These are phyloP conservation scores for Plagiodera versicolora DNA, from an alignment of 2,888 invertebrate species.

Conservation along the genomic window DNA sequence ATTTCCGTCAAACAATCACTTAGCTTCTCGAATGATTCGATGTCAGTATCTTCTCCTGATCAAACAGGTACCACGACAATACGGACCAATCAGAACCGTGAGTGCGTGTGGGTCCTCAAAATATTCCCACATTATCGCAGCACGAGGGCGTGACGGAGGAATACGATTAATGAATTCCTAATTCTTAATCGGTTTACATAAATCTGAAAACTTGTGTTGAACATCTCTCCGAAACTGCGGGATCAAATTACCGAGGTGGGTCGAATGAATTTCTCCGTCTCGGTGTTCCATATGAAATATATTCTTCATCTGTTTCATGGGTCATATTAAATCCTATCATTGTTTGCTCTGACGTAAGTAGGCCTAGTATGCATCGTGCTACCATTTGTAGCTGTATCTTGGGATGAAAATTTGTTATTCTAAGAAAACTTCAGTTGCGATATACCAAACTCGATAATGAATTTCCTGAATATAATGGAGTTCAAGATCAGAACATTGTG, in stretches of 20 bases:
- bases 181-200: conserved; percentile 26
- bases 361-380: neutral
- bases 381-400: neutral
- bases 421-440: too few species aligned
- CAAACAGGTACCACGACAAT: neutral
- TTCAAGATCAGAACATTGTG: too few species aligned
- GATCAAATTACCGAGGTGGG: conserved; percentile 12
- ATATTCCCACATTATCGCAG: conserved; percentile 3
- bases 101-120: neutral
- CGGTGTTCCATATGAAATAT: conserved; percentile 4
- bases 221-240: conserved; percentile 8
- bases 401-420: too few species aligned
- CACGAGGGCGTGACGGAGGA: conserved; percentile 17
- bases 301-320: neutral
- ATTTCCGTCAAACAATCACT: neutral
- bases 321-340: conserved; percentile 8
- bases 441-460: too few species aligned
- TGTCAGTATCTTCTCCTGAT: neutral
- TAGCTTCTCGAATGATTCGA: neutral
- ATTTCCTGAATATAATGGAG: too few species aligned
- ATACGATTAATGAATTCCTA: conserved; percentile 22
- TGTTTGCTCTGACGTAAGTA: conserved; percentile 1
- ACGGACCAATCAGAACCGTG: neutral
- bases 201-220: conserved; percentile 14
- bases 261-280: conserved; percentile 2